Evolutionary conservation across 2,113 vertebrate genomes (phyloP).

Genomic region (Verasper variegatus): DNA sequence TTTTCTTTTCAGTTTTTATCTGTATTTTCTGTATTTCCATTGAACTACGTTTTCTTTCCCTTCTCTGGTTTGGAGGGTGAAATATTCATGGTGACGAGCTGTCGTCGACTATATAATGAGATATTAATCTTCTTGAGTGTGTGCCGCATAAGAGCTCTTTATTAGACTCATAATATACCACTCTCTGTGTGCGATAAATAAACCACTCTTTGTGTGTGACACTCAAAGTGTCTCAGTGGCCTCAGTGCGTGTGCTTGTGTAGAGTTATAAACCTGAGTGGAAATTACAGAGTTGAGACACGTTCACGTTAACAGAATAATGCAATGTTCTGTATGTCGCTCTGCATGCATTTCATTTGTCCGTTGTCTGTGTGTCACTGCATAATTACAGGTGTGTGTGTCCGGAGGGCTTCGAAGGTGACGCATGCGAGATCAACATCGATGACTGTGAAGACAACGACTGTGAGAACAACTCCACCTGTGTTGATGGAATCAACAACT

Average conservation of each 20-base stretch:
- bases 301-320: constrained; percentile 58
- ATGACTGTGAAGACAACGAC: constrained; percentile 98
- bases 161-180: constrained; percentile 64
- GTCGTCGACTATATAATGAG: constrained; percentile 65
- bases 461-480: constrained; percentile 99
- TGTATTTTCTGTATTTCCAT: constrained; percentile 25
- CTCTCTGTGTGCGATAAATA: constrained; percentile 8
- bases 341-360: not conserved
- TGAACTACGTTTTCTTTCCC: constrained; percentile 9
- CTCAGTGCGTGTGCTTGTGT: constrained; percentile 10
- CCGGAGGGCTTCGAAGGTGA: constrained; percentile 97
- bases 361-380: constrained; percentile 6
- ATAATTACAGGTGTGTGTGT: constrained; percentile 90
- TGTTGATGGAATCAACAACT: constrained; percentile 97
- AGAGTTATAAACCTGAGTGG: constrained; percentile 49
- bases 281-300: constrained; percentile 55
- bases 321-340: constrained; percentile 2
- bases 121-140: constrained; percentile 66
- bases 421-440: constrained; percentile 93
- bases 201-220: too few species aligned
- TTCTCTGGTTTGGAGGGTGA: not conserved
- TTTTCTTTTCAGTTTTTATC: not conserved
- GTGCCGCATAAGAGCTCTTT: constrained; percentile 69
- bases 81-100: constrained; percentile 56
- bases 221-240: too few species aligned